Percentiles rank a stretch among this genome's conserved stretches.
These are phyloP conservation scores for Tachina lurida DNA, from an alignment of 2,888 invertebrate genomes.

Conservation along the genomic window DNA sequence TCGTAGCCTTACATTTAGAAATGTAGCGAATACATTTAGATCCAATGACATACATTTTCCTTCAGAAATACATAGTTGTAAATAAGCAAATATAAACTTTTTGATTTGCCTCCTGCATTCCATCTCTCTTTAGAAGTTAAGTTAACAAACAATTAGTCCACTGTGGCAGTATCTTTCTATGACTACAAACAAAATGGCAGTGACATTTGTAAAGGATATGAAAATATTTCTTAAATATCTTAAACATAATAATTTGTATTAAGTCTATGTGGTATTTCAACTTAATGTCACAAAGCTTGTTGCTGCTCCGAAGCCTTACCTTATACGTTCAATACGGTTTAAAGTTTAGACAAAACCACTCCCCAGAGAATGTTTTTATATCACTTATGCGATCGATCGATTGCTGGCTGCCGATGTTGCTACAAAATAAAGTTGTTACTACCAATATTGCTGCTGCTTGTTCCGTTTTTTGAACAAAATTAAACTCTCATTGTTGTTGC, in stretches of 20 bases:
- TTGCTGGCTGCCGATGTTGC: conserved; percentile 30
- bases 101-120: no score
- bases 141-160: no score
- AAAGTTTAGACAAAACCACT: conserved; percentile 54
- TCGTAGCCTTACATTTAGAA: no score
- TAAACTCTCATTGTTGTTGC: conserved; percentile 19
- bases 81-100: no score
- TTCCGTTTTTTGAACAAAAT: conserved; percentile 31
- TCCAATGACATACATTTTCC: no score
- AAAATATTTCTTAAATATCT: background rate
- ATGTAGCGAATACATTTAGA: no score
- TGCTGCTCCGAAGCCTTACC: background rate
- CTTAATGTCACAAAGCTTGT: background rate
- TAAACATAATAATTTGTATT: conserved; percentile 33
- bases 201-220: background rate
- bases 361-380: conserved; percentile 59
- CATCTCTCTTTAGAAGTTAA: no score
- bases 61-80: no score
- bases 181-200: background rate
- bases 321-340: conserved; percentile 17
- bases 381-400: conserved; percentile 14
- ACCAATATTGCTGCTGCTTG: conserved; percentile 41
- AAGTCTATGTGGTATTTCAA: background rate
- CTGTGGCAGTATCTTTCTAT: no score
- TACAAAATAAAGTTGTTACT: conserved; percentile 38